phyloP scores from a whole-genome alignment of 1,140 invertebrate species.

The Asobara japonica region DNA sequence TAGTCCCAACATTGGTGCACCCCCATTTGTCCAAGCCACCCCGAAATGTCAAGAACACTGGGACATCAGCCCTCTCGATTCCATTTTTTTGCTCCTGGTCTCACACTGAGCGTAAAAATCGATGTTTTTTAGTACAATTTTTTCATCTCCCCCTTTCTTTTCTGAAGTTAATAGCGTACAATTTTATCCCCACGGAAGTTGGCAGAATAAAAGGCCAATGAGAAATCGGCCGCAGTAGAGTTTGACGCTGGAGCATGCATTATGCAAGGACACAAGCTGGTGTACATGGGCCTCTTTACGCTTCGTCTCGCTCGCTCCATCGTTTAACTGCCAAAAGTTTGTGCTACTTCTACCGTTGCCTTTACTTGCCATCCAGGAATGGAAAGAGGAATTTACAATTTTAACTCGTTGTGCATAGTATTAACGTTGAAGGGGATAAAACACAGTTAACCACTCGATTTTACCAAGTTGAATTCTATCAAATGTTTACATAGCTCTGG shows the following conservation, averaged over 20 bases:
- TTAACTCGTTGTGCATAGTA: background rate
- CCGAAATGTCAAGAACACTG: too few relatives aligned
- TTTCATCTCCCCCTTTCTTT: background rate
- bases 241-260: slow-evolving; percentile 45
- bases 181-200: slow-evolving; percentile 1
- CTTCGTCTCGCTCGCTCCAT: slow-evolving; percentile 10
- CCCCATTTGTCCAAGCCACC: too few relatives aligned
- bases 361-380: slow-evolving; percentile 3
- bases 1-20: too few relatives aligned
- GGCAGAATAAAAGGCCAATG: slow-evolving; percentile 49
- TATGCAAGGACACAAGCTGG: slow-evolving; percentile 48
- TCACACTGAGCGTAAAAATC: too few relatives aligned
- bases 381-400: background rate
- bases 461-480: slow-evolving; percentile 4
- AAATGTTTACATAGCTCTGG: background rate
- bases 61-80: too few relatives aligned
- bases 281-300: slow-evolving; percentile 43
- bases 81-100: too few relatives aligned
- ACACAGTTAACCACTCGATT: slow-evolving; percentile 6
- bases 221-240: slow-evolving; percentile 36
- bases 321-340: slow-evolving; percentile 19
- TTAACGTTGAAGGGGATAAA: background rate
- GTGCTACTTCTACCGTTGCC: background rate
- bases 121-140: background rate
- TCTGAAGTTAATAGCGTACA: background rate